These are phyloP conservation scores for Clunio marinus DNA, from an alignment of 2,888 invertebrate species.

Conservation along the genomic window DNA sequence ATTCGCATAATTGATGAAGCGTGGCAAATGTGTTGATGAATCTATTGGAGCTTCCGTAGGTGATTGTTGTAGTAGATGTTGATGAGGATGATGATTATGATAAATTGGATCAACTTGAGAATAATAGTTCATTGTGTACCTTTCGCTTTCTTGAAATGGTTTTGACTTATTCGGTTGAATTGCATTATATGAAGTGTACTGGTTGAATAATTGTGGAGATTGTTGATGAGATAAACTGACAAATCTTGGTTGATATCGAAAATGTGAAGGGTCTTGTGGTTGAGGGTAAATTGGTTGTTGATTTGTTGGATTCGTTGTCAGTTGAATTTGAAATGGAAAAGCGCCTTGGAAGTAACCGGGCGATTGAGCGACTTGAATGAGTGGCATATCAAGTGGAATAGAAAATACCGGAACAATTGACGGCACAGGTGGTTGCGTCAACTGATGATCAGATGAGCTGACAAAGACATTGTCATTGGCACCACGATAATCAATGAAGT, in stretches of 20 bases:
- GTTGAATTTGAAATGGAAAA: slow-evolving; percentile 19
- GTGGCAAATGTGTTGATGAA: slow-evolving; percentile 11
- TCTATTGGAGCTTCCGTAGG: slow-evolving; percentile 38
- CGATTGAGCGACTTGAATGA: slow-evolving; percentile 2
- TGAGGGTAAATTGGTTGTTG: neutral
- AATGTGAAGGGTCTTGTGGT: neutral
- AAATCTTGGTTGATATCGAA: neutral
- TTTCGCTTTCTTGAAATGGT: slow-evolving; percentile 19
- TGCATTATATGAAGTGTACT: neutral
- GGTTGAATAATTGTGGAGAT: neutral
- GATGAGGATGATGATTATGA: slow-evolving; percentile 37
- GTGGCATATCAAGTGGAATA: slow-evolving; percentile 28
- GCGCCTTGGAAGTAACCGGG: slow-evolving; percentile 14
- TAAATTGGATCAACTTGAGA: slow-evolving; percentile 55
- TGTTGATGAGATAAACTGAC: neutral
- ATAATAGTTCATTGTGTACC: slow-evolving; percentile 43
- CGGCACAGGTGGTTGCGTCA: neutral
- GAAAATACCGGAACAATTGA: neutral
- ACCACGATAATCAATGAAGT: slow-evolving; percentile 21
- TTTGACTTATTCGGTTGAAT: neutral
- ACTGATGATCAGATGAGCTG: neutral
- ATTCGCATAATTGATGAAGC: neutral
- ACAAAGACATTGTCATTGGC: slow-evolving; percentile 1
- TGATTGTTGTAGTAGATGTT: too few species aligned
- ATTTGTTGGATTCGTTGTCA: slow-evolving; percentile 6